phyloP scores from a whole-genome alignment of 2,888 invertebrate genomes.

The Drepanosiphum platanoidis region DNA sequence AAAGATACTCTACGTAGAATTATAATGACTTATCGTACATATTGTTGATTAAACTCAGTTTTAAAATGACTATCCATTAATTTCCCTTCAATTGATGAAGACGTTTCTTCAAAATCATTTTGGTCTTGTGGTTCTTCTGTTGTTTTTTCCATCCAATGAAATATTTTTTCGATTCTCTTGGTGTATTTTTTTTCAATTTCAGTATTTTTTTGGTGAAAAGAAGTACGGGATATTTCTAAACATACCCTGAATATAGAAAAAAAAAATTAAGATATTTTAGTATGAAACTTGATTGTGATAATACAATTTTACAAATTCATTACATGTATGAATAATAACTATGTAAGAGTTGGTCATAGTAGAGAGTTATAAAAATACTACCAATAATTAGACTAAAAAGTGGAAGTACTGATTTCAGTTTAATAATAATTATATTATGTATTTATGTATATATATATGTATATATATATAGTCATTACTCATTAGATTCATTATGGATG shows the following conservation, averaged over 20 bases:
- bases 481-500: too few relatives aligned
- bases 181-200: constrained; percentile 62
- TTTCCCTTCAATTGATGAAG: constrained; percentile 59
- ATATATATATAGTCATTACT: too few relatives aligned
- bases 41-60: constrained; percentile 42
- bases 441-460: too few relatives aligned
- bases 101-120: constrained; percentile 56
- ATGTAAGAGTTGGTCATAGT: too few relatives aligned
- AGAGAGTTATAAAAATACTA: too few relatives aligned
- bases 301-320: too few relatives aligned
- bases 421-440: too few relatives aligned
- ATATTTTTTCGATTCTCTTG: constrained; percentile 49
- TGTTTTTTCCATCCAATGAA: constrained; percentile 56
- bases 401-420: too few relatives aligned
- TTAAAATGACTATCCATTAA: constrained; percentile 47
- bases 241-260: constrained; percentile 29
- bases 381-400: too few relatives aligned
- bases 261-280: background rate
- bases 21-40: constrained; percentile 31
- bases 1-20: background rate
- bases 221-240: constrained; percentile 59
- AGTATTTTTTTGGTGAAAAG: constrained; percentile 58
- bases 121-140: constrained; percentile 47
- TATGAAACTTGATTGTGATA: too few relatives aligned
- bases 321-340: too few relatives aligned